These are phyloP conservation scores for Thelaira solivaga DNA, from an alignment of 2,888 invertebrate species.

Conservation along the genomic window DNA sequence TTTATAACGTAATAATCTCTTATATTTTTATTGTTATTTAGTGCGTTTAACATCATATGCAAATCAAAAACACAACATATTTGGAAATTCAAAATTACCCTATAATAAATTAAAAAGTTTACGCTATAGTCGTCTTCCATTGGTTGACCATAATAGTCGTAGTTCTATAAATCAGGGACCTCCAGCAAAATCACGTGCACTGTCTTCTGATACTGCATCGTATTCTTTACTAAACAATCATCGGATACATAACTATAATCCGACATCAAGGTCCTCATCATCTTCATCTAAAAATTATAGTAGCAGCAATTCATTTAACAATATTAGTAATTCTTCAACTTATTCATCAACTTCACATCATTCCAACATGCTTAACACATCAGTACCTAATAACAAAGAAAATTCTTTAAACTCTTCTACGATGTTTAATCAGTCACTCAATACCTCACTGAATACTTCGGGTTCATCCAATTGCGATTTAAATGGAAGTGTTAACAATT, in stretches of 20 bases:
- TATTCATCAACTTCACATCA: constrained; percentile 65
- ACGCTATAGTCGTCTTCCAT: constrained; percentile 63
- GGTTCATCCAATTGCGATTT: constrained; percentile 49
- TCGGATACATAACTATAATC: constrained; percentile 29
- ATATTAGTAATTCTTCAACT: constrained; percentile 65
- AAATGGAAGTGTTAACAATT: constrained; percentile 46
- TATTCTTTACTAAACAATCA: constrained; percentile 30
- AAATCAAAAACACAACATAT: constrained; percentile 66
- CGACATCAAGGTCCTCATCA: constrained; percentile 31
- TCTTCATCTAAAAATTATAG: constrained; percentile 48
- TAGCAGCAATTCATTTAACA: constrained; percentile 43
- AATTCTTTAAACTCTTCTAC: constrained; percentile 70
- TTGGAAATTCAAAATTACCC: constrained; percentile 67
- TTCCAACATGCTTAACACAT: constrained; percentile 68
- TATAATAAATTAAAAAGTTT: constrained; percentile 65
- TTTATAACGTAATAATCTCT: background rate
- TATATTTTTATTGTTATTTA: constrained; percentile 6
- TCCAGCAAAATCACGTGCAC: constrained; percentile 68
- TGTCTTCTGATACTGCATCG: constrained; percentile 64
- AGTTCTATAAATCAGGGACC: constrained; percentile 59
- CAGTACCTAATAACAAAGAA: constrained; percentile 70
- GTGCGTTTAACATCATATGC: constrained; percentile 52
- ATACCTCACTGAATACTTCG: constrained; percentile 51
- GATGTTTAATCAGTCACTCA: constrained; percentile 58
- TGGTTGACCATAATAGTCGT: constrained; percentile 68